Percentiles rank a stretch among this genome's conserved stretches.
Evolutionary conservation across 2,113 vertebrate genomes (phyloP).

Genomic region (Choloepus hoffmanni): DNA sequence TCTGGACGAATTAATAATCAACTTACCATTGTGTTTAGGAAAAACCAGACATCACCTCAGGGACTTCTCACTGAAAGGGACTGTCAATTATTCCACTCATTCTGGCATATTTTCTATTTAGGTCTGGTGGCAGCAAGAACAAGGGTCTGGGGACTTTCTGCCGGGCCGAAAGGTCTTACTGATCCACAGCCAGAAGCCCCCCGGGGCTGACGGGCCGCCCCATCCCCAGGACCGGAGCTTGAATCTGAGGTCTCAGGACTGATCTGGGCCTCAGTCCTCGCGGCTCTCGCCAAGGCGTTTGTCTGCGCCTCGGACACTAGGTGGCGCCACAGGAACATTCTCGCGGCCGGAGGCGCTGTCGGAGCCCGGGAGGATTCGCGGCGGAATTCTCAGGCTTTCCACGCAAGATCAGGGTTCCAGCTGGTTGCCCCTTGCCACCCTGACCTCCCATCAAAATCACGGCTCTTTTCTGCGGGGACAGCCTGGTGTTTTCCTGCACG

Average conservation of each 20-base stretch:
- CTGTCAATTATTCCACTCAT: conserved; percentile 61
- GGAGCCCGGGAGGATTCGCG: too few species aligned
- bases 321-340: conserved; percentile 81
- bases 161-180: background rate
- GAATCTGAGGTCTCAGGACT: background rate
- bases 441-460: background rate
- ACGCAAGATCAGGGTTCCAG: background rate
- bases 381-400: background rate
- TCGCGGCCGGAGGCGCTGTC: background rate
- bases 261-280: background rate
- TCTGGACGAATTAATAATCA: conserved; percentile 73
- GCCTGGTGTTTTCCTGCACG: background rate
- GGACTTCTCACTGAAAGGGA: conserved; percentile 59
- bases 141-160: background rate
- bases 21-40: conserved; percentile 77
- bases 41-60: conserved; percentile 81
- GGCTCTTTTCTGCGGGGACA: background rate
- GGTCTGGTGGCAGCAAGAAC: conserved; percentile 15
- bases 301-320: conserved; percentile 73
- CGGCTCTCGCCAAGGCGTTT: background rate
- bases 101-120: conserved; percentile 53
- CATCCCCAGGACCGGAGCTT: background rate
- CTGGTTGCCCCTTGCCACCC: background rate
- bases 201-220: background rate
- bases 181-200: background rate